These are phyloP conservation scores for Chrysina gloriosa DNA, from an alignment of 2,888 invertebrate species.

Conservation along the genomic window DNA sequence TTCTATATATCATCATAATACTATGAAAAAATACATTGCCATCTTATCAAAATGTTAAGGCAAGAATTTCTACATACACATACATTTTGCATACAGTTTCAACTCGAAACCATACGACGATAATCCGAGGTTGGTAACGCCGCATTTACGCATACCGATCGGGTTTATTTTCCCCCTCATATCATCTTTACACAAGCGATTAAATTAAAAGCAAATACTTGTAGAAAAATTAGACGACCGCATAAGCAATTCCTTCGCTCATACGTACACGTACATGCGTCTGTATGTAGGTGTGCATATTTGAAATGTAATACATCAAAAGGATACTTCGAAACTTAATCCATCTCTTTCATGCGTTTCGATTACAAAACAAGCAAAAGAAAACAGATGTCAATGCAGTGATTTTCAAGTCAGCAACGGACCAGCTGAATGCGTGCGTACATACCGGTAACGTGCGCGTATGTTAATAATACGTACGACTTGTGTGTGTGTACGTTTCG, in stretches of 20 bases:
- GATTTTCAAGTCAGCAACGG: slow-evolving; percentile 23
- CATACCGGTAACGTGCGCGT: not conserved
- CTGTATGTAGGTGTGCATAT: not conserved
- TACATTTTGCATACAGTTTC: too few relatives aligned
- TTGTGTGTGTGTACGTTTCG: not conserved
- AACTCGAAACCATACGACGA: too few relatives aligned
- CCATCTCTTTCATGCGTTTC: slow-evolving; percentile 35
- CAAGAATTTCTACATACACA: too few relatives aligned
- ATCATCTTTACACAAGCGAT: slow-evolving; percentile 14
- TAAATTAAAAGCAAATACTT: slow-evolving; percentile 28
- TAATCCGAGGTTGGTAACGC: too few relatives aligned
- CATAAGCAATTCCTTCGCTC: not conserved
- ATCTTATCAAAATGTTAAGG: too few relatives aligned
- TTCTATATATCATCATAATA: too few relatives aligned
- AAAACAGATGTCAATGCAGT: slow-evolving; percentile 32
- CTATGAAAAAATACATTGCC: too few relatives aligned
- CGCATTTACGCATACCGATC: not conserved
- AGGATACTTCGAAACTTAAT: slow-evolving; percentile 22
- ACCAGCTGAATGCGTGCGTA: not conserved
- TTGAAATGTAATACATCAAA: slow-evolving; percentile 34
- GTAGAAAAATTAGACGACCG: slow-evolving; percentile 19
- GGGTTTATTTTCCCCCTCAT: not conserved
- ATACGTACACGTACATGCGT: not conserved
- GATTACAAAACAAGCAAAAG: slow-evolving; percentile 35
- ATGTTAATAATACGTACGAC: not conserved